phyloP scores from a whole-genome alignment of 1,140 invertebrate genomes.

The Bactericera cockerelli region DNA sequence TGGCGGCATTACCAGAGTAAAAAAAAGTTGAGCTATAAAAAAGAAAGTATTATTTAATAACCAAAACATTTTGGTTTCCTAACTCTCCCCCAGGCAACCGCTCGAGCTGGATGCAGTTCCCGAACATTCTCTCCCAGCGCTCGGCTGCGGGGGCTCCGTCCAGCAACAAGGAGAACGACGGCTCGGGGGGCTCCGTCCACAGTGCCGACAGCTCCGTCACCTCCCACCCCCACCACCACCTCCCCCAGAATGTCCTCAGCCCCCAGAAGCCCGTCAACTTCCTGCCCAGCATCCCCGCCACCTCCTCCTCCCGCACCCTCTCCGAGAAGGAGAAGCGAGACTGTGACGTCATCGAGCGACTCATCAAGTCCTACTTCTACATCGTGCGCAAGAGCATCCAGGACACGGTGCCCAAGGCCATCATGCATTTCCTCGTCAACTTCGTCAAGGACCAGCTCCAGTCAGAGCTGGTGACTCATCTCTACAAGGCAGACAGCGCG shows the following conservation, averaged over 20 bases:
- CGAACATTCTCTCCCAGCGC: not conserved
- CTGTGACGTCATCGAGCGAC: slow-evolving; percentile 90
- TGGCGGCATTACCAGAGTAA: too few species aligned
- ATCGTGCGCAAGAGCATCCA: slow-evolving; percentile 98
- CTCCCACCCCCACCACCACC: not conserved
- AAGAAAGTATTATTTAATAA: too few species aligned
- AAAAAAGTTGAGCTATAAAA: too few species aligned
- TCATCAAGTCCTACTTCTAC: slow-evolving; percentile 97
- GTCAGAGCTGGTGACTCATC: slow-evolving; percentile 91
- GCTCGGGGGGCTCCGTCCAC: too few species aligned
- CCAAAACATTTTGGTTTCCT: too few species aligned
- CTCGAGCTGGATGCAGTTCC: slow-evolving; percentile 4
- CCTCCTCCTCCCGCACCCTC: slow-evolving; percentile 51
- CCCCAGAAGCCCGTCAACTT: slow-evolving; percentile 19
- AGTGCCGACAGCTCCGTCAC: not conserved
- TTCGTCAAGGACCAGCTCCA: slow-evolving; percentile 96
- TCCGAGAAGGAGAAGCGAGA: slow-evolving; percentile 87
- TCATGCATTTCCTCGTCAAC: slow-evolving; percentile 99
- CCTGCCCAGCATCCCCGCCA: slow-evolving; percentile 49
- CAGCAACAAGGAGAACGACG: not conserved
- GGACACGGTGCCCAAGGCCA: slow-evolving; percentile 95
- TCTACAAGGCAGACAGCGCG: slow-evolving; percentile 95
- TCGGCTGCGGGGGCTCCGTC: not conserved
- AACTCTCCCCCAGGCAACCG: not conserved
- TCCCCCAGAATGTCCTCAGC: slow-evolving; percentile 17